Conservation (phyloP, 2,888 invertebrate genomes). For the Brenthis ino region DNA sequence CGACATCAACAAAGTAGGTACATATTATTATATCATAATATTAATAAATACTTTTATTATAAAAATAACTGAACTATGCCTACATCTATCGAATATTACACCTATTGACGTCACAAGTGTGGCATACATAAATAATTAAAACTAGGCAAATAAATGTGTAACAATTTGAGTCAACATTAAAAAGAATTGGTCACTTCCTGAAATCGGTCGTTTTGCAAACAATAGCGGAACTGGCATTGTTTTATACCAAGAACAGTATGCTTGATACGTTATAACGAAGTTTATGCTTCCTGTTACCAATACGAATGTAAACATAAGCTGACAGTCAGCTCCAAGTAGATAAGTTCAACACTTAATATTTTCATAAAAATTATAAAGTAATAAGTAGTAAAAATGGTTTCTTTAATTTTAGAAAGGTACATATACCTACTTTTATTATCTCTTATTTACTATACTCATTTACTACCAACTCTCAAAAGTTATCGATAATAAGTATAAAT, state of each 20-base stretch:
- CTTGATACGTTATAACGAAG: slow-evolving; percentile 71
- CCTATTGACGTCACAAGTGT: not conserved
- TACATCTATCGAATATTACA: not conserved
- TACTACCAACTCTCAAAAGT: slow-evolving; percentile 13
- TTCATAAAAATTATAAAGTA: not conserved
- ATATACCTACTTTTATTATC: slow-evolving; percentile 4
- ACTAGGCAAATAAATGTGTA: not conserved
- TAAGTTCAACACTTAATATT: slow-evolving; percentile 3
- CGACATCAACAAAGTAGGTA: slow-evolving; percentile 5
- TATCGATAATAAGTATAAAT: slow-evolving; percentile 54
- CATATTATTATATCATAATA: not conserved
- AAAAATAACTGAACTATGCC: not conserved
- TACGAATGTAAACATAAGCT: slow-evolving; percentile 70
- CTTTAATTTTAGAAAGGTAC: not conserved
- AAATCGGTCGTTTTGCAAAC: slow-evolving; percentile 75
- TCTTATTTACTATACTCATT: slow-evolving; percentile 17
- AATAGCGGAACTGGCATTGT: slow-evolving; percentile 80
- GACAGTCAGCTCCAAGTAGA: slow-evolving; percentile 16
- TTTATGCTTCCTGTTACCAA: slow-evolving; percentile 79
- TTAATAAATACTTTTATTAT: not conserved
- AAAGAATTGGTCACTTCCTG: slow-evolving; percentile 68
- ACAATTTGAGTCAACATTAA: slow-evolving; percentile 29
- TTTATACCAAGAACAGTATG: slow-evolving; percentile 66
- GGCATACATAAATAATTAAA: not conserved
- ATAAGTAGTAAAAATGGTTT: too few relatives aligned